Conservation (phyloP, 2,888 invertebrate species). For the Clistopyga incitator region DNA sequence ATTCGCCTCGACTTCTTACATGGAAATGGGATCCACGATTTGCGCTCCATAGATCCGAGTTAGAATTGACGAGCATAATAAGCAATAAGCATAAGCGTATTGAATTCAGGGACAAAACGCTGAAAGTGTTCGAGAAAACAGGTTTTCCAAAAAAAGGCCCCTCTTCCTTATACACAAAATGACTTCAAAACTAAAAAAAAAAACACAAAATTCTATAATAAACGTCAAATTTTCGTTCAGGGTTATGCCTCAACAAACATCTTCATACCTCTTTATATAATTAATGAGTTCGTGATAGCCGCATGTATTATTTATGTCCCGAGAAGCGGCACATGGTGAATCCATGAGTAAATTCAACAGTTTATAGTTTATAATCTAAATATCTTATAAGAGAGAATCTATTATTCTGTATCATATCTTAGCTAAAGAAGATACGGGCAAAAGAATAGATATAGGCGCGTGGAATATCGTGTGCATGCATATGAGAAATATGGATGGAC, state of each 20-base stretch:
- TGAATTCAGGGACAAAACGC: too few species aligned
- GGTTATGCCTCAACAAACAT: too few species aligned
- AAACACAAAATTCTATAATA: too few species aligned
- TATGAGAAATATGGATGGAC: conserved; percentile 46
- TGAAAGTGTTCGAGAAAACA: too few species aligned
- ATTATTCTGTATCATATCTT: conserved; percentile 46
- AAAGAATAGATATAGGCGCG: conserved; percentile 19
- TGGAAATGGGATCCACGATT: conserved; percentile 16
- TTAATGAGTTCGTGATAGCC: conserved; percentile 35
- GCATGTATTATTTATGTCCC: background rate
- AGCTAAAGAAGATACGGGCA: conserved; percentile 34
- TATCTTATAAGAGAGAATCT: conserved; percentile 32
- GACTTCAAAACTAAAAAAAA: too few species aligned
- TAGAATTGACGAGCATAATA: background rate
- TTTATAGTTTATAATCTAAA: conserved; percentile 17
- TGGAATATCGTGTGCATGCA: conserved; percentile 42
- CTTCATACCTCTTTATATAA: background rate
- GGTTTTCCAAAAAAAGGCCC: too few species aligned
- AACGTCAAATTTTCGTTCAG: too few species aligned
- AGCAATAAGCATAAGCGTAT: too few species aligned
- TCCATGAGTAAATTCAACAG: conserved; percentile 4
- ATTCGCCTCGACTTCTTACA: conserved; percentile 16
- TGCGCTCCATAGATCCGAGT: background rate
- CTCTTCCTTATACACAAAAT: too few species aligned
- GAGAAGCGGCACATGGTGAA: background rate